Conservation (phyloP, 1,140 invertebrate genomes). For the Drosophila auraria region DNA sequence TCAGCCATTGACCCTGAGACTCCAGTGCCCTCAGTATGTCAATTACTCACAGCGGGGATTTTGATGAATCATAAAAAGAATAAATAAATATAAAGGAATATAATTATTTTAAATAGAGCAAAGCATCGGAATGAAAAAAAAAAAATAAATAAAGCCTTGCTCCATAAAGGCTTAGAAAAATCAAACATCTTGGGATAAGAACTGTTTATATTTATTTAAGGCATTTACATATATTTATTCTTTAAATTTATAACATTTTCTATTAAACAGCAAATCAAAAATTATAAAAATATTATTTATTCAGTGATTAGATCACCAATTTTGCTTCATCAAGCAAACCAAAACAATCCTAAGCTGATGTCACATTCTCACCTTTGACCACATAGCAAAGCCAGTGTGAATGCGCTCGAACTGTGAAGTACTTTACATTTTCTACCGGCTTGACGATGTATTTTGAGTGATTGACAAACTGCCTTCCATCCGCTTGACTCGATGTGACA, state of each 20-base stretch:
- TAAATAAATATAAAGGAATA: no score
- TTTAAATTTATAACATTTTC: no score
- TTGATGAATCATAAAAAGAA: background rate
- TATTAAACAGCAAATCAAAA: no score
- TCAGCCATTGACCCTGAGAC: constrained; percentile 47
- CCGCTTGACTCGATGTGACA: constrained; percentile 40
- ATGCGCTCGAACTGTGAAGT: background rate
- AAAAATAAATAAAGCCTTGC: no score
- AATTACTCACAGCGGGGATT: background rate
- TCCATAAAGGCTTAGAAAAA: no score
- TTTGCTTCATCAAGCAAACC: background rate
- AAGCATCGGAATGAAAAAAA: no score
- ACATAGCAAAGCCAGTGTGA: background rate
- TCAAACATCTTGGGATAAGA: no score
- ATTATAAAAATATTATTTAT: no score
- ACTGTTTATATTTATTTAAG: no score
- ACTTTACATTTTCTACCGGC: constrained; percentile 5
- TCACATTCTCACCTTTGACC: background rate
- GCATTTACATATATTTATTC: no score
- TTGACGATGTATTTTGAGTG: constrained; percentile 41
- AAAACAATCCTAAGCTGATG: background rate
- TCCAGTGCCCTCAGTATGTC: background rate
- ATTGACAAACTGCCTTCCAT: constrained; percentile 58
- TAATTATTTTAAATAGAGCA: background rate
- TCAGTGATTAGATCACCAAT: background rate